Base-by-base conservation (phyloP, 2,888 invertebrate species). In the Yponomeuta cagnagella region DNA sequence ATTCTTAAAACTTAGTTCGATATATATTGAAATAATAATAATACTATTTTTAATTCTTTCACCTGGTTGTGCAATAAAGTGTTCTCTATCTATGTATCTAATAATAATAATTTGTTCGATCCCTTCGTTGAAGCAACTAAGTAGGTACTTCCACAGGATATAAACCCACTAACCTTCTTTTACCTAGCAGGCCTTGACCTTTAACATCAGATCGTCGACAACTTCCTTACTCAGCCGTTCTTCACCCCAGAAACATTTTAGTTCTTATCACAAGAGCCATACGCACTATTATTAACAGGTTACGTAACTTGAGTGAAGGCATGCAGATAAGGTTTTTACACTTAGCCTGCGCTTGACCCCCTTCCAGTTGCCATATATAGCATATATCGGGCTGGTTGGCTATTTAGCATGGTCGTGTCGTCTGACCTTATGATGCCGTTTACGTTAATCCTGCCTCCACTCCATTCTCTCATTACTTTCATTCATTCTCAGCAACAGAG, bases 291-390 rank as follows among this genome's bases (percentile, higher is more conserved):
- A 33, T 33, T 5, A 43, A 43, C 8, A 43, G 43, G 8, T 43
- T 43, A 43, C 9, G 43, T 43, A 43, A 43, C 43, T 58, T 58
- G 52, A 15, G 5, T 58, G 15, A 58, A 58, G 52, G 52, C 52
- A 52, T 15, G 52, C 52, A 12, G 52, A 15, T 58, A 58, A 58
- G 52, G 15, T 58, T 58, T 58, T 58, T 58, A 58, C 52, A 15
- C 52, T 33, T 58, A 15, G 15, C 3, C 52, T 58, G 52, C 52
- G 37, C 58, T 67, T 70, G 65, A 37, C 64, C 70, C 30, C 33
- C 23, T 69, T 58, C 71, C 65, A 69, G 64, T 70, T 69, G 70
- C 71, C 71, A 71, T 71, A 72, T 70, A 68, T 69, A 48, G 72
- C 70, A 58, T 71, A 68, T 68, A 58, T 67, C 63, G 15, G 64